Percentiles rank a stretch among this genome's conserved stretches.
Evolutionary conservation across 2,888 invertebrate species (phyloP).

Genomic region (Phyto melanocephala): DNA sequence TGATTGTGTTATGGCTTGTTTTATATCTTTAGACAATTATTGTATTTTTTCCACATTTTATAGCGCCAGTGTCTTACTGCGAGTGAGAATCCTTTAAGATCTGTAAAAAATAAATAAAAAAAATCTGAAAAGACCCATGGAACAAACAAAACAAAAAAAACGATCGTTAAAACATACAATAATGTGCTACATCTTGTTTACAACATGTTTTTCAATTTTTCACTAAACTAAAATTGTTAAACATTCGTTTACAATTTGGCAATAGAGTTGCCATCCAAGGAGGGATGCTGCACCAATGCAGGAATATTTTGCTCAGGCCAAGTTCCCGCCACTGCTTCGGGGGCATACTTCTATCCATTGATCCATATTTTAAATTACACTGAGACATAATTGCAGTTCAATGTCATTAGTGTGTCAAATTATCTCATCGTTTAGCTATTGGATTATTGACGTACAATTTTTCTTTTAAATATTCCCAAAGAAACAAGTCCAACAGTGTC

Average conservation of each 20-base stretch:
- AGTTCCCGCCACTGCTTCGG: no score
- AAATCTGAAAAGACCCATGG: constrained; percentile 20
- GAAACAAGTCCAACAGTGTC: no score
- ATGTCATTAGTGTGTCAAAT: no score
- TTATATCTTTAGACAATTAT: constrained; percentile 63
- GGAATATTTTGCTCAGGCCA: no score
- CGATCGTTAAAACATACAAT: constrained; percentile 65
- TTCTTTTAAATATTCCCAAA: no score
- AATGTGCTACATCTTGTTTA: constrained; percentile 72
- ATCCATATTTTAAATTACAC: no score
- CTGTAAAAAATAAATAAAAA: constrained; percentile 34
- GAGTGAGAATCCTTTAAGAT: constrained; percentile 62
- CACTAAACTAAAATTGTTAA: constrained; percentile 55
- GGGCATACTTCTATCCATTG: no score
- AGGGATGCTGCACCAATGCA: neutral
- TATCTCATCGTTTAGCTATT: no score
- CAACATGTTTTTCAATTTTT: constrained; percentile 71
- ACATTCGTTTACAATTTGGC: neutral
- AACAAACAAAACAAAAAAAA: constrained; percentile 21
- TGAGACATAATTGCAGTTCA: no score
- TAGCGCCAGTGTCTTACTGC: constrained; percentile 61
- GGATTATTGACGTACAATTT: no score
- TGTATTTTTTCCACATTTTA: constrained; percentile 46
- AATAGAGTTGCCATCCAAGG: constrained; percentile 38
- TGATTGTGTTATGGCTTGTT: constrained; percentile 45